These are phyloP conservation scores for Gari tellinella DNA, from an alignment of 2,888 invertebrate genomes.

Conservation along the genomic window DNA sequence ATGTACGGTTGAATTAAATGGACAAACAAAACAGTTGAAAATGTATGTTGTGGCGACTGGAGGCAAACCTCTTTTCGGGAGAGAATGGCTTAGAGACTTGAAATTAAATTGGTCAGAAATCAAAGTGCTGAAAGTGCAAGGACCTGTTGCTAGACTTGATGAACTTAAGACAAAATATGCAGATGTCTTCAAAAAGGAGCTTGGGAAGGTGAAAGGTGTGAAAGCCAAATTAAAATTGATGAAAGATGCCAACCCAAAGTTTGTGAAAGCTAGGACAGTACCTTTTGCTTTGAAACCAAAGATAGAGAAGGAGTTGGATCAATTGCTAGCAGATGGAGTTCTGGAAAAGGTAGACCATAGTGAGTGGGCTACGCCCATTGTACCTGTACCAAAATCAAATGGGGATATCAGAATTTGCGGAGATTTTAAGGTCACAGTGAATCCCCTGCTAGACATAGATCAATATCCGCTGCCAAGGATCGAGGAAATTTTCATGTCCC, in stretches of 20 bases:
- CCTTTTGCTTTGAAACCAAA: conserved; percentile 50
- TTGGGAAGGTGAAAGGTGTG: conserved; percentile 31
- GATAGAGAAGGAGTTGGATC: conserved; percentile 52
- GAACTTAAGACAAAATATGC: conserved; percentile 18
- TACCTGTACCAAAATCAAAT: conserved; percentile 59
- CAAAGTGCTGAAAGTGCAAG: conserved; percentile 18
- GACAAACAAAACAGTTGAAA: conserved; percentile 8
- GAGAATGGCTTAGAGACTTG: conserved; percentile 43
- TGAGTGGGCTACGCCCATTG: conserved; percentile 65
- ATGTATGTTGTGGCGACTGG: conserved; percentile 42
- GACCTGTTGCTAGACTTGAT: conserved; percentile 1
- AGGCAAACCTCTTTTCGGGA: conserved; percentile 44
- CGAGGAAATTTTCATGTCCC: conserved; percentile 67
- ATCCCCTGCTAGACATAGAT: conserved; percentile 69
- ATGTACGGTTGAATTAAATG: conserved; percentile 29
- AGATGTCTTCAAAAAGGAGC: conserved; percentile 12
- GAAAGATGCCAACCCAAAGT: conserved; percentile 34
- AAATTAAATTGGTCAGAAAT: conserved; percentile 34
- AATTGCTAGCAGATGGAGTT: conserved; percentile 30
- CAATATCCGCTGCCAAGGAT: conserved; percentile 68
- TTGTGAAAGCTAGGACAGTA: conserved; percentile 47
- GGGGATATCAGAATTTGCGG: conserved; percentile 64
- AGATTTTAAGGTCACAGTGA: conserved; percentile 70
- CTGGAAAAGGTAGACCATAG: conserved; percentile 46
- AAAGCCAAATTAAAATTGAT: conserved; percentile 38